Evolutionary conservation across 1,140 invertebrate genomes (phyloP).

Genomic region (Chlorops oryzae): DNA sequence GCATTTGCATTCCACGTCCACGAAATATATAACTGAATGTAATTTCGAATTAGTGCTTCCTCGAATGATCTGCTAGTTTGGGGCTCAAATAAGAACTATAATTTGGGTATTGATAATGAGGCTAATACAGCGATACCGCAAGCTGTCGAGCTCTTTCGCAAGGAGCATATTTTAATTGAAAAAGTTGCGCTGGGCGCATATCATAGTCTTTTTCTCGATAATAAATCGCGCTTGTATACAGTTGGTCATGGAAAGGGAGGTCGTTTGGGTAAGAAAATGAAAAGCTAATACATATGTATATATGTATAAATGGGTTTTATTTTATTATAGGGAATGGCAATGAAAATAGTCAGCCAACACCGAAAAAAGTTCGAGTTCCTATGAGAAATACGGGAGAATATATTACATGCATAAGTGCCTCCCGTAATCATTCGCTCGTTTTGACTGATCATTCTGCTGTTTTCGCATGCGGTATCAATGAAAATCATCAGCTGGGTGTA

Average conservation of each 20-base stretch:
- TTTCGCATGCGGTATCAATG: conserved; percentile 62
- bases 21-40: background rate
- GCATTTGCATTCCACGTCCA: background rate
- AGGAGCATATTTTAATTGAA: conserved; percentile 39
- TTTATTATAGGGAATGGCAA: conserved; percentile 32
- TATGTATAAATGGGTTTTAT: background rate
- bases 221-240: conserved; percentile 54
- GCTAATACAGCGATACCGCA: conserved; percentile 30
- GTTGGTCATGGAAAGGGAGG: conserved; percentile 70
- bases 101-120: conserved; percentile 52
- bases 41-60: conserved; percentile 1
- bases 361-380: conserved; percentile 50
- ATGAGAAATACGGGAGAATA: conserved; percentile 46
- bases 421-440: conserved; percentile 60
- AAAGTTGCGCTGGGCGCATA: conserved; percentile 57
- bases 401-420: conserved; percentile 45
- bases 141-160: conserved; percentile 41
- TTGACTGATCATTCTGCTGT: conserved; percentile 54
- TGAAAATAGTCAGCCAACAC: conserved; percentile 55
- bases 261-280: conserved; percentile 52
- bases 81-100: conserved; percentile 69
- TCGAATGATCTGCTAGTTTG: conserved; percentile 57
- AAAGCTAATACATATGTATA: background rate
- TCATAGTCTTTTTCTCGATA: conserved; percentile 61
- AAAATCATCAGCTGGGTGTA: conserved; percentile 58